These are phyloP conservation scores for Panzeria rudis DNA, from an alignment of 2,888 invertebrate species.

Conservation along the genomic window DNA sequence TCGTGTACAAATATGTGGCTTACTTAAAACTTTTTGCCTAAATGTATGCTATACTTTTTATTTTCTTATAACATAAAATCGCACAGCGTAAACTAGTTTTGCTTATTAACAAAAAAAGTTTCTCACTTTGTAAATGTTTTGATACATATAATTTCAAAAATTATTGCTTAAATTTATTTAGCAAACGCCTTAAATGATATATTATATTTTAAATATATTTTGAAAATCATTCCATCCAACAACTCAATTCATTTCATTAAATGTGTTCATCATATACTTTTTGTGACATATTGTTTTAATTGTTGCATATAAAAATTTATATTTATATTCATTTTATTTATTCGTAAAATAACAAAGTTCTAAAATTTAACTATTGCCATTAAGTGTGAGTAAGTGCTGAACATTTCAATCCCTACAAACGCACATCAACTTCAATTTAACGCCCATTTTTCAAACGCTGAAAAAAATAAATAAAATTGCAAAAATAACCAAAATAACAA, in stretches of 20 bases:
- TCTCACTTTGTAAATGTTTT: too few relatives aligned
- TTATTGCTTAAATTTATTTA: neutral
- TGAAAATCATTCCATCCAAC: conserved; percentile 2
- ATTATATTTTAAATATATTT: neutral
- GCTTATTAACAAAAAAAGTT: too few relatives aligned
- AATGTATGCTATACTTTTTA: neutral
- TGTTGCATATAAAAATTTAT: conserved; percentile 63
- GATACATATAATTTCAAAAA: neutral
- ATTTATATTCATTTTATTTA: conserved; percentile 1
- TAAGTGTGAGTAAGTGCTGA: conserved; percentile 49
- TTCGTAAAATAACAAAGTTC: conserved; percentile 35
- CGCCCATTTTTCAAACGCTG: conserved; percentile 34
- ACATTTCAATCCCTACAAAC: conserved; percentile 32
- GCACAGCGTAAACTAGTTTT: neutral
- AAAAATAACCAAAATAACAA: conserved; percentile 17
- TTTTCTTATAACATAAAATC: neutral
- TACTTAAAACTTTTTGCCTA: neutral
- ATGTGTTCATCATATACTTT: conserved; percentile 16
- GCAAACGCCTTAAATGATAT: conserved; percentile 15
- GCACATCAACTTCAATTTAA: conserved; percentile 41
- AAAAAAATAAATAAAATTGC: neutral
- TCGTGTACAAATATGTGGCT: too few relatives aligned
- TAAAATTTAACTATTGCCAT: conserved; percentile 54
- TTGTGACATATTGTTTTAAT: conserved; percentile 64
- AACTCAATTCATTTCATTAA: conserved; percentile 40